Evolutionary conservation across 1,140 invertebrate species (phyloP), one percentile per base, ranked within the genome.

Genomic region (Metaphire vulgaris): DNA sequence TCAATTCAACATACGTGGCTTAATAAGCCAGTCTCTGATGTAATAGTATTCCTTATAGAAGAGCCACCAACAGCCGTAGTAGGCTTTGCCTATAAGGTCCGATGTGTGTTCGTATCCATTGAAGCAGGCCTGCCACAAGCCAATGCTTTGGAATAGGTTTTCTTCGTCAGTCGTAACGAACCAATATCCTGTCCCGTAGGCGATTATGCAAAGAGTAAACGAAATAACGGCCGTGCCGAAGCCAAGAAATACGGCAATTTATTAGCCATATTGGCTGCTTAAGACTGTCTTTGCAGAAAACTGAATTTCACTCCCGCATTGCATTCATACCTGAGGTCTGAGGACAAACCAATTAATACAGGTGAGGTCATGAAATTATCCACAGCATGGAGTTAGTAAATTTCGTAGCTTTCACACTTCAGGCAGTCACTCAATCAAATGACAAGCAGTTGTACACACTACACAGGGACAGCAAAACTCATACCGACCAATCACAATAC

Each of bases 81-180:
- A 98, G 2, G 92, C 87, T 81, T 95, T 92, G 77, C 93, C 92
- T 83, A 93, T 95, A 83, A 96, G 95, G 83, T 95, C 95, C 77
- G 92, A 90, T 0, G 95, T 96, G 85, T 95, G 96, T 1, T 93
- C 89, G 80, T 94, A 98, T 79, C 93, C 88, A 80, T 95, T 90
- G 83, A 99, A 98, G 84, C 96, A 98, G 83, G 96, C 96, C 84
- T 98, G 94, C 96, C 96, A 98, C 1, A 99, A 85, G 0, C 96
- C 96, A 91, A 97, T 94, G 81, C 95, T 92, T 79, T 95, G 93
- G 83, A 99, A 99, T 76, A 89, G 89, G 76, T 90, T 92, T 82
- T 93, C 64, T 1, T 69, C 33, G 30, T 67, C 31, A 14, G n/a
- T 29, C 1, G 31, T 29, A 65, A 74, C 77, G 29, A 70, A 75